Evolutionary conservation across 2,888 invertebrate species (phyloP).

Genomic region (Tinea semifulvella): DNA sequence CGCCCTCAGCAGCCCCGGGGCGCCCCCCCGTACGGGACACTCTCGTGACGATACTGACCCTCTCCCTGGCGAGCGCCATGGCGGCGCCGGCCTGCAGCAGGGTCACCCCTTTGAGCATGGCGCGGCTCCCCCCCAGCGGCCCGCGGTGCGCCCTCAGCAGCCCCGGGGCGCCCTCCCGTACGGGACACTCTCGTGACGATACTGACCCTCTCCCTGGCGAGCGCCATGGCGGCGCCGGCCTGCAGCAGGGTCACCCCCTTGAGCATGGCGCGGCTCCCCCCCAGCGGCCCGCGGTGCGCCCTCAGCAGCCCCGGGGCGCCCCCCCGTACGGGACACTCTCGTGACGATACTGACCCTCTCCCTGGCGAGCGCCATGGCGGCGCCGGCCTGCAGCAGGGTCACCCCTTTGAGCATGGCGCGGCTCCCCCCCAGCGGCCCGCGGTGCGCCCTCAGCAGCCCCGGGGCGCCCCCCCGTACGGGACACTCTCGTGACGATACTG

Average conservation of each 20-base stretch:
- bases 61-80: constrained; percentile 64
- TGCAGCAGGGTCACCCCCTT: constrained; percentile 72
- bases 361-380: constrained; percentile 63
- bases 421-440: constrained; percentile 80
- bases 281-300: constrained; percentile 82
- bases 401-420: constrained; percentile 72
- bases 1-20: constrained; percentile 74
- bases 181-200: too few species aligned
- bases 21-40: too few species aligned
- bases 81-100: constrained; percentile 69
- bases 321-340: too few species aligned
- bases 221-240: constrained; percentile 62
- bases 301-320: too few species aligned
- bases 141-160: constrained; percentile 79
- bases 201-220: constrained; percentile 70
- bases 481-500: too few species aligned
- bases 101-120: constrained; percentile 72
- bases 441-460: constrained; percentile 78
- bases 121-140: constrained; percentile 78
- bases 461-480: too few species aligned
- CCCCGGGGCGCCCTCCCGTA: too few species aligned
- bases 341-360: constrained; percentile 72
- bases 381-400: constrained; percentile 69
- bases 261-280: constrained; percentile 74
- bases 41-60: too few species aligned